phyloP scores from a whole-genome alignment of 2,113 vertebrate species.

The Hyla sarda region DNA sequence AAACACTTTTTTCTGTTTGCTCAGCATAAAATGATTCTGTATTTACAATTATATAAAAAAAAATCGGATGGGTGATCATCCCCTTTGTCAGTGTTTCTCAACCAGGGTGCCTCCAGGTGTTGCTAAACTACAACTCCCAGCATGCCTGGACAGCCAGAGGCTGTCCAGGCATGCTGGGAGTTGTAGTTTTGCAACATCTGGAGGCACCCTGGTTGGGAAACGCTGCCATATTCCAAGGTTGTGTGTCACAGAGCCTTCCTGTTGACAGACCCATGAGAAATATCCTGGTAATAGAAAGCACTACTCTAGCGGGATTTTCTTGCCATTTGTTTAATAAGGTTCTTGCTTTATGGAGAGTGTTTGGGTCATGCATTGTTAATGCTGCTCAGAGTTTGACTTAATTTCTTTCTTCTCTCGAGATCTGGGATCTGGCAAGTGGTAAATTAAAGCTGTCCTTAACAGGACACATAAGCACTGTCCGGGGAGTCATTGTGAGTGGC shows the following conservation, averaged over 20 bases:
- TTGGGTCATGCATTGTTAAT: constrained; percentile 15
- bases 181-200: no score
- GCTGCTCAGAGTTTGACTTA: not conserved
- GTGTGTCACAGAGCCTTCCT: not conserved
- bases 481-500: constrained; percentile 91
- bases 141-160: no score
- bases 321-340: constrained; percentile 35
- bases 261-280: not conserved
- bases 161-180: no score
- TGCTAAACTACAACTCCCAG: no score
- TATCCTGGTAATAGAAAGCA: not conserved
- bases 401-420: constrained; percentile 70
- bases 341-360: constrained; percentile 16
- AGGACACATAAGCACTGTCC: constrained; percentile 96
- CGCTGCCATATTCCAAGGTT: no score
- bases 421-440: constrained; percentile 96
- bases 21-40: no score
- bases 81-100: no score
- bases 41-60: no score
- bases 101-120: no score
- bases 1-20: no score
- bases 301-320: not conserved
- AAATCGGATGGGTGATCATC: no score
- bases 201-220: no score
- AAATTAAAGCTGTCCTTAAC: constrained; percentile 95